Evolutionary conservation across 2,113 vertebrate genomes (phyloP), one percentile per base, ranked within the genome.

Genomic region (Typhlomys cinereus): DNA sequence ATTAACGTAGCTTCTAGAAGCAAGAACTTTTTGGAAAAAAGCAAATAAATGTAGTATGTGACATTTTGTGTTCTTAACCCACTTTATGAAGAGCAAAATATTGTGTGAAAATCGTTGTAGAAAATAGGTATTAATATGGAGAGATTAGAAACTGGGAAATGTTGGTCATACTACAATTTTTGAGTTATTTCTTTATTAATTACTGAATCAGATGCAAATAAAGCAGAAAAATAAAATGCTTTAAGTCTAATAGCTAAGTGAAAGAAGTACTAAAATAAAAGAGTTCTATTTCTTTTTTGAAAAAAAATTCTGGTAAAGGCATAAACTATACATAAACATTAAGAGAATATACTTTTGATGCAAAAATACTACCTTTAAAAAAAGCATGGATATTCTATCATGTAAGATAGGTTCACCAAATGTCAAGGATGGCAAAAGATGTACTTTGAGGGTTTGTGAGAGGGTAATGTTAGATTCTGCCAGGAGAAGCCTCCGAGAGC

Each of bases 231-330:
- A 75, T 84, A 91, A 62, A n/a, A 46, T 23, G 7, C 10, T 81
- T 87, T 86, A 80, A 85, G 91, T 18, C 75, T 78, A 76, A 66
- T 50, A 81, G 41, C 73, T 59, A 92, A 29, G 54, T 41, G 48
- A 90, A 64, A 23, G 15, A 71, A 74, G 44, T 82, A 61, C 14
- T 67, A 23, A 73, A 74, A 57, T n/a, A 11, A 50, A 81, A 8
- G 81, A 75, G 34, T 84, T n/a, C 34, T 12, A 13, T 66, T n/a
- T 1, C 4, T 44, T 44, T 81, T 59, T 11, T 61, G 44, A 61
- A 44, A 80, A 21, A 61, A 21, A 41, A n/a, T 50, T n/a, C 46
- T 69, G n/a, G 59, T 91, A 74, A 36, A 48, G 11, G 12, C 73
- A 54, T 5, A 57, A 88, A 29, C 15, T 61, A 71, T 1, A 74